phyloP scores from a whole-genome alignment of 2,888 invertebrate genomes.

The Mayetiola destructor region DNA sequence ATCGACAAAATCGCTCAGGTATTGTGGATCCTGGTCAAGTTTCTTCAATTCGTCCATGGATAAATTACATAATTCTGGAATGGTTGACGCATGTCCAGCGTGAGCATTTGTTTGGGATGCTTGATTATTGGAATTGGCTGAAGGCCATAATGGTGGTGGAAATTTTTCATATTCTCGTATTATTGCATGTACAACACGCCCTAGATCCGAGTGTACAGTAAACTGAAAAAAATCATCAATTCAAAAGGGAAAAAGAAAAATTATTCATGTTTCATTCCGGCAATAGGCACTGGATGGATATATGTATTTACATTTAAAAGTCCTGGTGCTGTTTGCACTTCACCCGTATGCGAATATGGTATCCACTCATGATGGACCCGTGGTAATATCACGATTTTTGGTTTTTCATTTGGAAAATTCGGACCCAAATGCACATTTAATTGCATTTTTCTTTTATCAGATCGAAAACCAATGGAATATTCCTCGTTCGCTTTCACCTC shows the following conservation, averaged over 20 bases:
- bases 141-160: conserved; percentile 36
- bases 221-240: conserved; percentile 36
- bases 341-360: conserved; percentile 43
- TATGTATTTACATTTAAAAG: conserved; percentile 46
- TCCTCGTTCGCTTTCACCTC: conserved; percentile 56
- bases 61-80: conserved; percentile 30
- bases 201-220: conserved; percentile 63
- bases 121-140: not conserved
- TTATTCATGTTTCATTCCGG: not conserved
- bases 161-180: conserved; percentile 61
- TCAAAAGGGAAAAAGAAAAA: not conserved
- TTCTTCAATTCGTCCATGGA: conserved; percentile 50
- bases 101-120: not conserved
- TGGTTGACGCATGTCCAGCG: conserved; percentile 5
- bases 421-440: conserved; percentile 49
- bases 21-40: conserved; percentile 52
- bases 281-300: not conserved
- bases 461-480: conserved; percentile 54
- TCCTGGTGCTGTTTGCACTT: conserved; percentile 59
- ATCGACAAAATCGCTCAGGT: conserved; percentile 58
- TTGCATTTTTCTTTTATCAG: conserved; percentile 48
- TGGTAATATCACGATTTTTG: conserved; percentile 52
- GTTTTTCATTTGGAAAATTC: conserved; percentile 64
- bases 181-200: conserved; percentile 65
- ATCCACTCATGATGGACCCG: conserved; percentile 58